Conservation (phyloP, 2,888 invertebrate genomes). For the Drosophila neutralis region DNA sequence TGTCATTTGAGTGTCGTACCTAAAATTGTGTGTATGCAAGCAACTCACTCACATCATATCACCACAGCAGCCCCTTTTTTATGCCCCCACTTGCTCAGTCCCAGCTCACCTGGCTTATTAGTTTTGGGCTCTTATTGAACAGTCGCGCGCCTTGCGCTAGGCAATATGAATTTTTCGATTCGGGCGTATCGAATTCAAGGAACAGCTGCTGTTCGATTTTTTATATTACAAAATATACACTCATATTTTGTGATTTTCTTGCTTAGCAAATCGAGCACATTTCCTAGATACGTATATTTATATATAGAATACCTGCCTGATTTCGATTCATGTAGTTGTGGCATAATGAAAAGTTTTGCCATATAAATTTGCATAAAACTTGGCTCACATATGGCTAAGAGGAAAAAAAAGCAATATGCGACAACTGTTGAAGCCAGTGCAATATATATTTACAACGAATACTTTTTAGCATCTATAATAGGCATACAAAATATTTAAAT, state of each 20-base stretch:
- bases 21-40: slow-evolving; percentile 40
- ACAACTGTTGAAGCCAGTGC: slow-evolving; percentile 20
- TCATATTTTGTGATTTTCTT: slow-evolving; percentile 49
- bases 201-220: slow-evolving; percentile 51
- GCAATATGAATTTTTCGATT: slow-evolving; percentile 39
- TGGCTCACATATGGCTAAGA: slow-evolving; percentile 17
- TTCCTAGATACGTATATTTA: slow-evolving; percentile 21
- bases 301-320: slow-evolving; percentile 7
- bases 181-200: slow-evolving; percentile 44
- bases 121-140: slow-evolving; percentile 55
- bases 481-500: background rate
- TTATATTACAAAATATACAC: slow-evolving; percentile 45
- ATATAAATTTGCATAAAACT: slow-evolving; percentile 64
- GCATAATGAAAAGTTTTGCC: slow-evolving; percentile 44
- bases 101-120: slow-evolving; percentile 65
- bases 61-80: background rate
- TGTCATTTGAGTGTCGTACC: slow-evolving; percentile 66
- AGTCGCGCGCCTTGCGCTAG: slow-evolving; percentile 30
- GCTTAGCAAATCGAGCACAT: slow-evolving; percentile 37
- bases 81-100: background rate
- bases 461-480: background rate
- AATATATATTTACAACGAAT: background rate
- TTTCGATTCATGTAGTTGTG: slow-evolving; percentile 5
- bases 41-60: slow-evolving; percentile 23
- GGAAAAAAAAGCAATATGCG: slow-evolving; percentile 29